phyloP scores from a whole-genome alignment of 2,113 vertebrate species.

The Axis porcinus region DNA sequence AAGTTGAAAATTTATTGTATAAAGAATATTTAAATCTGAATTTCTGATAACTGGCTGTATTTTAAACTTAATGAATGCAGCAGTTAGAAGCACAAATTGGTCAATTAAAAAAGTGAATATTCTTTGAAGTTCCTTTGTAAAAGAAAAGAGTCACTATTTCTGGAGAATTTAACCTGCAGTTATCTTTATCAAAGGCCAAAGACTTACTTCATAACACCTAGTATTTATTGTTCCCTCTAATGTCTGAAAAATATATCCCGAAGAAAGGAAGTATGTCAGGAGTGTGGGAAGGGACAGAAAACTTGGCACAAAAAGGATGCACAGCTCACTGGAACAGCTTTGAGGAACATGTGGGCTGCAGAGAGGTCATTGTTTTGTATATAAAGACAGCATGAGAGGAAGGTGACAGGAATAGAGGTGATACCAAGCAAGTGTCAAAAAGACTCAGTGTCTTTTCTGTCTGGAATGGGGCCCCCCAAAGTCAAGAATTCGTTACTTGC shows the following conservation, averaged over 20 bases:
- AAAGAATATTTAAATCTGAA: neutral
- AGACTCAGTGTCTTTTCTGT: neutral
- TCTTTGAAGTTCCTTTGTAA: constrained; percentile 34
- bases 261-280: constrained; percentile 42
- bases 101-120: neutral
- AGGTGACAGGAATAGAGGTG: constrained; percentile 65
- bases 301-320: constrained; percentile 34
- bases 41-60: neutral
- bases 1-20: neutral
- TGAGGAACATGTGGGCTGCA: constrained; percentile 64
- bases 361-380: constrained; percentile 33
- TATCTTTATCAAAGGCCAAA: constrained; percentile 31
- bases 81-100: constrained; percentile 13
- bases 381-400: constrained; percentile 64
- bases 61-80: constrained; percentile 24
- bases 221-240: constrained; percentile 25
- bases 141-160: neutral
- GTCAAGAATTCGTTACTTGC: constrained; percentile 1
- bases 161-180: constrained; percentile 44
- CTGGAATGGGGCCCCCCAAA: neutral
- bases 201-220: neutral
- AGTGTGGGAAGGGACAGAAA: constrained; percentile 48
- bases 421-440: constrained; percentile 29
- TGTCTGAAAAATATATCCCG: constrained; percentile 17
- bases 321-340: constrained; percentile 54